Evolutionary conservation across 2,113 vertebrate genomes (phyloP).

Genomic region (Rhinolophus sinicus): DNA sequence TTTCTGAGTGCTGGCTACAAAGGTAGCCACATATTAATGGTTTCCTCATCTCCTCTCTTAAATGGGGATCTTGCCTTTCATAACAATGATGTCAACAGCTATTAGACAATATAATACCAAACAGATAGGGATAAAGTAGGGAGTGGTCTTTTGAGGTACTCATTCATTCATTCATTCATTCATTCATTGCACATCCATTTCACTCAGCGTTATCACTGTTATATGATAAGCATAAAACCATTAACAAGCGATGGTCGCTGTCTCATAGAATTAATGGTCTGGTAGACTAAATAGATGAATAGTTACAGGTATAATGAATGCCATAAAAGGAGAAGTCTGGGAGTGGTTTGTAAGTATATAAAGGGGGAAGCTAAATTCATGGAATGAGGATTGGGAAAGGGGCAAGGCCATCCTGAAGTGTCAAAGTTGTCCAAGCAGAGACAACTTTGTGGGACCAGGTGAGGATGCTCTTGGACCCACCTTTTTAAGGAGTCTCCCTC

Average conservation of each 20-base stretch:
- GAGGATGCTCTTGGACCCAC: not conserved
- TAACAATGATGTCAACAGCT: not conserved
- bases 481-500: not conserved
- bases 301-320: not conserved
- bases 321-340: not conserved
- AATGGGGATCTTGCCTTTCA: not conserved
- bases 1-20: not conserved
- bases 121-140: not conserved
- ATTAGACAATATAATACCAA: not conserved
- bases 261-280: not conserved
- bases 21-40: not conserved
- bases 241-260: not conserved
- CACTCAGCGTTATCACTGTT: not conserved
- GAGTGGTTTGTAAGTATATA: not conserved
- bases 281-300: not conserved
- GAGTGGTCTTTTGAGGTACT: not conserved
- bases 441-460: not conserved
- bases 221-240: not conserved
- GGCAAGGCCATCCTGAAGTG: not conserved
- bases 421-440: not conserved
- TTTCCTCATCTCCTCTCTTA: not conserved
- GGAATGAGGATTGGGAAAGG: accelerated
- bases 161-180: not conserved
- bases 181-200: not conserved
- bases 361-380: too few species aligned